These are phyloP conservation scores for Perizoma affinitatum DNA, from an alignment of 2,888 invertebrate genomes.

Conservation along the genomic window DNA sequence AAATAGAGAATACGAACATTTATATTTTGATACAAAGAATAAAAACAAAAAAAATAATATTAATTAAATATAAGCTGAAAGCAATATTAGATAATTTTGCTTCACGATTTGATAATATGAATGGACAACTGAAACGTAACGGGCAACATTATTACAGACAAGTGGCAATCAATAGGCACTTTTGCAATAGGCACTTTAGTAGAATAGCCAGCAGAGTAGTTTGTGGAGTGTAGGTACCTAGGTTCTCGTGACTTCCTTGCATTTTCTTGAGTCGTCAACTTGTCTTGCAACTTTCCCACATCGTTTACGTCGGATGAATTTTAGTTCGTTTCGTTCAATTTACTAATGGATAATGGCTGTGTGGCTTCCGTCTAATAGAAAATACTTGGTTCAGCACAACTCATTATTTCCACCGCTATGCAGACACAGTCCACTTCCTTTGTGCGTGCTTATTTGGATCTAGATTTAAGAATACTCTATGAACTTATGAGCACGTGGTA, in stretches of 20 bases:
- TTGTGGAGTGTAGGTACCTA: too few relatives aligned
- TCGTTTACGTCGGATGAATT: constrained; percentile 34
- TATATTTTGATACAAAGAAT: too few relatives aligned
- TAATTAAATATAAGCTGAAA: too few relatives aligned
- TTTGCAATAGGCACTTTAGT: constrained; percentile 55
- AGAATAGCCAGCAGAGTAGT: constrained; percentile 49
- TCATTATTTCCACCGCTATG: too few relatives aligned
- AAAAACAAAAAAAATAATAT: too few relatives aligned
- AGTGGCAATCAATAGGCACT: constrained; percentile 60
- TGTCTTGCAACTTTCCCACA: constrained; percentile 74
- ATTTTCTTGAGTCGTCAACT: constrained; percentile 63
- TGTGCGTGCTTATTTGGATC: too few relatives aligned
- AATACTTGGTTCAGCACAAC: neutral
- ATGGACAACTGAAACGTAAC: constrained; percentile 24
- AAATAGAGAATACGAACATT: too few relatives aligned
- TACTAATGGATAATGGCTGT: constrained; percentile 21
- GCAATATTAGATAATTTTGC: constrained; percentile 1
- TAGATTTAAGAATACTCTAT: too few relatives aligned
- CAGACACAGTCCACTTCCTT: too few relatives aligned
- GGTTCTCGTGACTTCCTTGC: constrained; percentile 73
- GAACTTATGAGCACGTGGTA: too few relatives aligned
- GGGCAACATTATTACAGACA: constrained; percentile 48
- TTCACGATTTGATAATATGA: constrained; percentile 8
- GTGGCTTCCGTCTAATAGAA: constrained; percentile 8
- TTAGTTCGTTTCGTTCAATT: constrained; percentile 29